phyloP scores from a whole-genome alignment of 2,113 vertebrate genomes.

The Larimichthys polyactis region DNA sequence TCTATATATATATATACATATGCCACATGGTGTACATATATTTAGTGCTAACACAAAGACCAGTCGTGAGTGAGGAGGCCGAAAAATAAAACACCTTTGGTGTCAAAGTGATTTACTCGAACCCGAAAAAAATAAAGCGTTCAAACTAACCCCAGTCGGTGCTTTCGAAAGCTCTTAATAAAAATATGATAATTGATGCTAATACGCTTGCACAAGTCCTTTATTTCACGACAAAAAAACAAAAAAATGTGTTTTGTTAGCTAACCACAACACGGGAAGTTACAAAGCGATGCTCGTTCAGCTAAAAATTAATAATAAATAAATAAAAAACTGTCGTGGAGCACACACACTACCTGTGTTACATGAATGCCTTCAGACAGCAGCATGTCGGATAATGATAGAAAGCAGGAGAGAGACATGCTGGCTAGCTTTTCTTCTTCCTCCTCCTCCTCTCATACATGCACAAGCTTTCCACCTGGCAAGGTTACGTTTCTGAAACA shows the following conservation, averaged over 20 bases:
- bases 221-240: conserved; percentile 44
- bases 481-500: conserved; percentile 67
- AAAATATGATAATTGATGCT: background rate
- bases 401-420: conserved; percentile 65
- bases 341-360: background rate
- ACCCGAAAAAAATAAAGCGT: background rate
- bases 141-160: conserved; percentile 9
- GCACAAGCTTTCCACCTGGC: conserved; percentile 77
- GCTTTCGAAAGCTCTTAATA: conserved; percentile 37
- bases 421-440: conserved; percentile 66
- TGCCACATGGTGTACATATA: too few relatives aligned
- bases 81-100: conserved; percentile 70
- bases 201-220: conserved; percentile 48
- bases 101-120: conserved; percentile 22
- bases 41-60: conserved; percentile 18
- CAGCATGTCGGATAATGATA: conserved; percentile 12
- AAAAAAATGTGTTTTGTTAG: too few relatives aligned
- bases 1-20: too few relatives aligned
- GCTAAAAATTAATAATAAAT: background rate
- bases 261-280: conserved; percentile 55
- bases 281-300: conserved; percentile 19
- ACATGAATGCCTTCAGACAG: conserved; percentile 1
- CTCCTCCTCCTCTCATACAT: conserved; percentile 55
- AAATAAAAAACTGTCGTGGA: too few relatives aligned
- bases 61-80: conserved; percentile 47